phyloP scores from a whole-genome alignment of 1,140 invertebrate species.

The Anastatus disparis region DNA sequence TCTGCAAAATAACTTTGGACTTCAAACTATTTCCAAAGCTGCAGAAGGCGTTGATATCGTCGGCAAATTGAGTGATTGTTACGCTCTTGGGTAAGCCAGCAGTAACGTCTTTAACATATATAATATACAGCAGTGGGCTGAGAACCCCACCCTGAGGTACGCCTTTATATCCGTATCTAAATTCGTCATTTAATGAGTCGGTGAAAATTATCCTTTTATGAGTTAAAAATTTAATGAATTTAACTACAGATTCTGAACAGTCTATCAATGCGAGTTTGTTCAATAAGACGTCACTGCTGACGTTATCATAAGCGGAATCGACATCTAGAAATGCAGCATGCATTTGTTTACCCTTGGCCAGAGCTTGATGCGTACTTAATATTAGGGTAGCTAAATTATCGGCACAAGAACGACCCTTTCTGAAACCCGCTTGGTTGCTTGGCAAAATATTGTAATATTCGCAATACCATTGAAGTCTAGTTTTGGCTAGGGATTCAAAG shows the following conservation, averaged over 20 bases:
- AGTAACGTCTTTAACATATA: background rate
- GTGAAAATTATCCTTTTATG: too few species aligned
- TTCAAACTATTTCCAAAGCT: background rate
- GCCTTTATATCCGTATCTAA: background rate
- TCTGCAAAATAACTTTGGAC: slow-evolving; percentile 12
- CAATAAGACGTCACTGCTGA: too few species aligned
- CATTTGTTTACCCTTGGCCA: too few species aligned
- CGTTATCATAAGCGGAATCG: too few species aligned
- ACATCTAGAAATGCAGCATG: too few species aligned
- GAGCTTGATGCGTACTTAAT: too few species aligned
- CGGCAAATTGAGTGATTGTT: background rate
- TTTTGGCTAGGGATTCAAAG: slow-evolving; percentile 8
- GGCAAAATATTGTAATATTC: background rate
- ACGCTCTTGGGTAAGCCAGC: background rate
- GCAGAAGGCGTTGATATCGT: background rate
- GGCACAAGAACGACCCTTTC: too few species aligned
- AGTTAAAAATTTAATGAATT: too few species aligned
- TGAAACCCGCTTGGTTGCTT: too few species aligned
- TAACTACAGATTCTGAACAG: too few species aligned
- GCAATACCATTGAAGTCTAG: background rate
- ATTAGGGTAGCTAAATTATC: too few species aligned
- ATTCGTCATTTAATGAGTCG: background rate
- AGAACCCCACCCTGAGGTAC: slow-evolving; percentile 21
- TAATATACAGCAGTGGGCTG: background rate
- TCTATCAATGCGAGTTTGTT: too few species aligned